Conservation (phyloP, 2,113 vertebrate species). For the Dromiciops gliroides region DNA sequence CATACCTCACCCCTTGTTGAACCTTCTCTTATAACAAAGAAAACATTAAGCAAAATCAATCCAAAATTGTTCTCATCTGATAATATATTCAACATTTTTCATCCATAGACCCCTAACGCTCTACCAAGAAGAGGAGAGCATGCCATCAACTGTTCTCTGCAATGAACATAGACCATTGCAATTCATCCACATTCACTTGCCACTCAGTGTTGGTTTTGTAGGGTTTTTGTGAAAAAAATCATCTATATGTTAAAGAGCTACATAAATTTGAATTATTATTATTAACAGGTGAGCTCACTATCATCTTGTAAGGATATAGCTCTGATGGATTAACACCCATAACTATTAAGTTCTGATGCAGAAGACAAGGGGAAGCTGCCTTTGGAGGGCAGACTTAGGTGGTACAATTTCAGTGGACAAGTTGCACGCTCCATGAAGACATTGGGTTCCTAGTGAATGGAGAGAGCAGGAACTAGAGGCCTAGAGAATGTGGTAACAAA, state of each 20-base stretch:
- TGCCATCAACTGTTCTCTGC: background rate
- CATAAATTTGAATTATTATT: background rate
- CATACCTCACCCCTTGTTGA: background rate
- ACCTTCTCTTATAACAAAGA: background rate
- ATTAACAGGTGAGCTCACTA: background rate
- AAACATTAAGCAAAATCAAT: background rate
- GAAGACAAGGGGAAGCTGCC: background rate
- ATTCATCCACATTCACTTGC: background rate
- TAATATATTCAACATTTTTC: background rate
- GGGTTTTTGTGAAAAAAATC: background rate
- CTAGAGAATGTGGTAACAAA: background rate
- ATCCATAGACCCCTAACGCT: background rate
- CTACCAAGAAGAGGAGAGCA: background rate
- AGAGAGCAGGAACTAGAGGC: background rate
- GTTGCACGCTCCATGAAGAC: background rate
- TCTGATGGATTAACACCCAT: background rate
- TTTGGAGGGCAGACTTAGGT: background rate
- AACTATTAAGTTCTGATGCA: background rate
- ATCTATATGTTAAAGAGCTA: background rate
- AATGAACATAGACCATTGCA: background rate
- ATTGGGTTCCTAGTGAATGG: background rate
- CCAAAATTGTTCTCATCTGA: background rate
- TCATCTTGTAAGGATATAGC: background rate
- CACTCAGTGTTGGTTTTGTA: background rate
- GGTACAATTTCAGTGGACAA: background rate